Base-by-base conservation (phyloP, 2,888 invertebrate genomes). In the Gymnocheta viridis region DNA sequence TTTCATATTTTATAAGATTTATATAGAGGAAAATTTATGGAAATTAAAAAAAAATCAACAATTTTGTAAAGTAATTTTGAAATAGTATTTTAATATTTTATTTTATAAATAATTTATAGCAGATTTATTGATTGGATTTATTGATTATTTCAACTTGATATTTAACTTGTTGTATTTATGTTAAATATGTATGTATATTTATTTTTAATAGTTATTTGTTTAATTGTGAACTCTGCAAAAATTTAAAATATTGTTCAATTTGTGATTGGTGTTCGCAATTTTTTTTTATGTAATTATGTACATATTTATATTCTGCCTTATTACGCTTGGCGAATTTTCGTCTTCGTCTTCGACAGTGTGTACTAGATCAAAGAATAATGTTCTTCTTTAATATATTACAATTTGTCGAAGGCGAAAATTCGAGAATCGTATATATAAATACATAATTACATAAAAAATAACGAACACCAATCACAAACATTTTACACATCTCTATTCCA, bases 1-100 rank as follows among this genome's bases (percentile, higher is more conserved):
- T 82, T 82, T 78, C 78, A 76, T 69, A 81, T 60, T 54, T 69
- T 17, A 77, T 77, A 82, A 70, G 62, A 70, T 76, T 56, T 64
- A 41, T 44, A 41, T 44, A 56, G 56, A 27, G n/a, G 58, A 77
- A 76, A 32, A 22, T 17, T 19, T 49, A 49, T 22, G 49, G 22
- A 54, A 66, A 44, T 24, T 32, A 38, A 29, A 9, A 22, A 56
- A 54, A 62, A 56, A 44, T 17, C 14, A 38, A 10, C 41, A 70
- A 49, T 24, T 64, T 67, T 73, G 38, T 82, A 82, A 73, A 67
- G 62, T 66, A 72, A 29, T 35, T 64, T 60, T 58, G 10, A 19
- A 32, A 32, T 49, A 54, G 14, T n/a, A 54, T 27, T 24, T 35
- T 5, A 19, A 32, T 14, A 1, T 66, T 32, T 54, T 72, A 62